Base-by-base conservation (phyloP, 2,797 vertebrate genomes). In the Peromyscus nudipes region DNA sequence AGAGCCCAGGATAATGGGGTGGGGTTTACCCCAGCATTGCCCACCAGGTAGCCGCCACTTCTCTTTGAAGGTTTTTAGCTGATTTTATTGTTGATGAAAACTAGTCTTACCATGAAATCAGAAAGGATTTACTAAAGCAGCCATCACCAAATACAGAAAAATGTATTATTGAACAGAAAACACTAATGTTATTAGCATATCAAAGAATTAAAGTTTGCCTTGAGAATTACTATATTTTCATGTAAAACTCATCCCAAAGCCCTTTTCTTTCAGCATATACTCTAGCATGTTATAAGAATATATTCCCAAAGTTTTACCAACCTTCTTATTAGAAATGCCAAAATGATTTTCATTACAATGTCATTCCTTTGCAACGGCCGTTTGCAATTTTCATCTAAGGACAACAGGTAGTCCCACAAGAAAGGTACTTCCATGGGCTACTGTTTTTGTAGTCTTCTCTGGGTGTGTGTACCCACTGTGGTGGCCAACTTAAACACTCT, bases 61-160 rank as follows among this genome's bases (percentile, higher is more conserved):
- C 37, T 29, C 95, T 97, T 95, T 95, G 94, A 97, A 95, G 91
- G 27, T 57, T 96, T 96, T 88, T 34, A 79, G 91, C 64, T 90
- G 71, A 95, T 94, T 95, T 96, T 89, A 73, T 93, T 96, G 67
- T 90, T 91, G 93, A 94, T 95, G 65, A 96, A 98, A 97, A 94
- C 96, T 83, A 94, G 64, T 94, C 91, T 91, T 97, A 89, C 62
- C 91, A 80, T 95, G 62, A 93, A 96, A 95, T 98, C 91, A 90
- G 65, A 96, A 96, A 96, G 73, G 83, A 92, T 96, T 92, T 95
- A 95, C 75, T 84, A 69, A 81, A 96, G 65, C 43, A 93, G 27
- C 34, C 71, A 86, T 96, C 62, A 90, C 46, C 81, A 69, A 93
- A 92, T 82, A 94, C 43, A 85, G 73, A 96, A 94, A 94, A 81